These are phyloP conservation scores for Ormyrus thymus DNA, from an alignment of 2,888 invertebrate species.

Conservation along the genomic window DNA sequence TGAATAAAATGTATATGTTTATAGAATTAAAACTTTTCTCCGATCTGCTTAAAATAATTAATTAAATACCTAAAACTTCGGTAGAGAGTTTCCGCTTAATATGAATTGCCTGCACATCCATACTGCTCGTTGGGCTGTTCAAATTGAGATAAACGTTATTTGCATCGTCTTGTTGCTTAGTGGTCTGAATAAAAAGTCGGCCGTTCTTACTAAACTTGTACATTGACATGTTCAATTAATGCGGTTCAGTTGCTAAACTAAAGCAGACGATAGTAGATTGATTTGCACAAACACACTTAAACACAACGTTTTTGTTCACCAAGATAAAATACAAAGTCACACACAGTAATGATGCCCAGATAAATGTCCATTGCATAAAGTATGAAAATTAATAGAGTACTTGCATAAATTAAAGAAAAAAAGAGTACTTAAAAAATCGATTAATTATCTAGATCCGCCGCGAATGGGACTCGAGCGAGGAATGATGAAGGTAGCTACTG, in stretches of 20 bases:
- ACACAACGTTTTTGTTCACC: not conserved
- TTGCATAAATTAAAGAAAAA: too few relatives aligned
- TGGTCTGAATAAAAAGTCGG: constrained; percentile 86
- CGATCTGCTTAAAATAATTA: not conserved
- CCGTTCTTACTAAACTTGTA: constrained; percentile 87
- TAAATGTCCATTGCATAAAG: too few relatives aligned
- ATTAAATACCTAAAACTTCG: constrained; percentile 82
- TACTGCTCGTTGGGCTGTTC: constrained; percentile 62
- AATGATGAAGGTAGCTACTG: constrained; percentile 13
- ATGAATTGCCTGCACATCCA: constrained; percentile 84
- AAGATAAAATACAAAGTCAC: too few relatives aligned
- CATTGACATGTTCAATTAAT: constrained; percentile 78
- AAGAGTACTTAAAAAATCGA: not conserved
- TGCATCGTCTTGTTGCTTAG: constrained; percentile 80
- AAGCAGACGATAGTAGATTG: not conserved
- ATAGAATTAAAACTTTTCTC: not conserved
- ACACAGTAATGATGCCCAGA: too few relatives aligned
- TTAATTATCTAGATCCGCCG: not conserved
- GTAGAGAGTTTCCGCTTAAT: constrained; percentile 89
- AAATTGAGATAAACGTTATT: constrained; percentile 72
- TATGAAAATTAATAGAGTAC: too few relatives aligned
- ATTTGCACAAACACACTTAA: not conserved
- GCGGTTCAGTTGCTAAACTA: not conserved
- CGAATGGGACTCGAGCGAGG: constrained; percentile 23
- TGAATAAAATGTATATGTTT: too few relatives aligned